Conservation (phyloP, 2,113 vertebrate species). For the Chionodraco myersi region DNA sequence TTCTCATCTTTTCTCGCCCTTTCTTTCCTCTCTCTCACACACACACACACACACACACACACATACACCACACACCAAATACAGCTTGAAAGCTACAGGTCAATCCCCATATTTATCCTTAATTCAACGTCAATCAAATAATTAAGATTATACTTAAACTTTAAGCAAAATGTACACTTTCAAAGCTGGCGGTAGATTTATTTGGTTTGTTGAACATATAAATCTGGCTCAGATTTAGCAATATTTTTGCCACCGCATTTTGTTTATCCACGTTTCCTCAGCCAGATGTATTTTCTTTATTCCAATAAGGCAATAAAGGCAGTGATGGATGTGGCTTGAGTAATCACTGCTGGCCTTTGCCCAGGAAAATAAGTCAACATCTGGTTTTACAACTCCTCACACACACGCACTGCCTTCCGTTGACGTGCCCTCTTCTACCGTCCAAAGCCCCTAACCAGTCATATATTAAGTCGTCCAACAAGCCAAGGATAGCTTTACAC, state of each 20-base stretch:
- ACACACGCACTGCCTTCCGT: constrained; percentile 38
- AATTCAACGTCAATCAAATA: constrained; percentile 35
- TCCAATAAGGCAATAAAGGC: constrained; percentile 66
- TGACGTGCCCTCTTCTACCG: constrained; percentile 25
- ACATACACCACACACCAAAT: constrained; percentile 5
- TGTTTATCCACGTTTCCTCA: constrained; percentile 58
- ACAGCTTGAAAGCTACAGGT: not conserved
- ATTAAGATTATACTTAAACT: constrained; percentile 29
- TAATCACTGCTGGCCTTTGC: constrained; percentile 48
- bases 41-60: constrained; percentile 4
- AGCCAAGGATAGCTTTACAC: constrained; percentile 61
- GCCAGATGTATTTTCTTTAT: constrained; percentile 57
- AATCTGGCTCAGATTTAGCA: constrained; percentile 37
- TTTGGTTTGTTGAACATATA: constrained; percentile 55
- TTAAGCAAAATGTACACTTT: constrained; percentile 45
- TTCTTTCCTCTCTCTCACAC: constrained; percentile 2
- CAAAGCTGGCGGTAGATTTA: constrained; percentile 42
- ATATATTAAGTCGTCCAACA: constrained; percentile 73
- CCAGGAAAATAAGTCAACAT: constrained; percentile 69
- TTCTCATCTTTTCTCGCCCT: constrained; percentile 16
- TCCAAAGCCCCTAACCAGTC: constrained; percentile 51
- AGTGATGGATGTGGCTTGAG: constrained; percentile 60
- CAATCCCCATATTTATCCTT: constrained; percentile 30
- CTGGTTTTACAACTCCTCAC: constrained; percentile 64
- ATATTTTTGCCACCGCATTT: constrained; percentile 55